Percentiles rank a stretch among this genome's conserved stretches.
phyloP scores from a whole-genome alignment of 2,888 invertebrate genomes.

The Sarcophaga carnaria region DNA sequence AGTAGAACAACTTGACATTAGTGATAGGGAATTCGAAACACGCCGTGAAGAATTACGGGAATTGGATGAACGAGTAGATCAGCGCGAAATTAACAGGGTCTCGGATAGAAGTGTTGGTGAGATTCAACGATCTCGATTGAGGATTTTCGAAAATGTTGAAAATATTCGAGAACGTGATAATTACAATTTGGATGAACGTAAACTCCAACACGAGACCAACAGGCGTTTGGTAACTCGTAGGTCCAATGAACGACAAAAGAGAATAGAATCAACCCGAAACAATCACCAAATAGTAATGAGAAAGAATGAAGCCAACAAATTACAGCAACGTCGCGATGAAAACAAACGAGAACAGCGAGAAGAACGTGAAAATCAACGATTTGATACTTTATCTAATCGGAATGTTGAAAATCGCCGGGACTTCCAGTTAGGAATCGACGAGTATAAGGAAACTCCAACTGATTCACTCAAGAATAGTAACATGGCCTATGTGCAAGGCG shows the following conservation, averaged over 20 bases:
- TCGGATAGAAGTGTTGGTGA: neutral
- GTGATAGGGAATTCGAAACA: neutral
- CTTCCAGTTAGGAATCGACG: slow-evolving; percentile 16
- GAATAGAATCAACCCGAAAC: neutral
- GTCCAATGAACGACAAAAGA: neutral
- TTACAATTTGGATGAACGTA: neutral
- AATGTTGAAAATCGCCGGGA: neutral
- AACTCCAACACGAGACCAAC: neutral
- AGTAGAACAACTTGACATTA: neutral
- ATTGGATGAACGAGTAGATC: neutral
- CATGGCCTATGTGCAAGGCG: slow-evolving; percentile 69
- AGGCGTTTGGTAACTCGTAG: neutral
- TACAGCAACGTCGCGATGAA: neutral
- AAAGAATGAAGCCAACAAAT: neutral
- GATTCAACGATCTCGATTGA: too few species aligned
- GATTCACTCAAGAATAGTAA: slow-evolving; percentile 54
- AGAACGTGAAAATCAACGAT: neutral
- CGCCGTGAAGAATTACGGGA: neutral
- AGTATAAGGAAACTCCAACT: slow-evolving; percentile 8
- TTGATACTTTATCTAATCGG: neutral
- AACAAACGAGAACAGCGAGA: slow-evolving; percentile 2
- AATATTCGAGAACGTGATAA: neutral
- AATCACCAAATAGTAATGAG: too few species aligned
- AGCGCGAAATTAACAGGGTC: neutral
- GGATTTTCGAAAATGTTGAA: neutral